Conservation (phyloP, 2,113 vertebrate species). For the Corythornis vintsioides region DNA sequence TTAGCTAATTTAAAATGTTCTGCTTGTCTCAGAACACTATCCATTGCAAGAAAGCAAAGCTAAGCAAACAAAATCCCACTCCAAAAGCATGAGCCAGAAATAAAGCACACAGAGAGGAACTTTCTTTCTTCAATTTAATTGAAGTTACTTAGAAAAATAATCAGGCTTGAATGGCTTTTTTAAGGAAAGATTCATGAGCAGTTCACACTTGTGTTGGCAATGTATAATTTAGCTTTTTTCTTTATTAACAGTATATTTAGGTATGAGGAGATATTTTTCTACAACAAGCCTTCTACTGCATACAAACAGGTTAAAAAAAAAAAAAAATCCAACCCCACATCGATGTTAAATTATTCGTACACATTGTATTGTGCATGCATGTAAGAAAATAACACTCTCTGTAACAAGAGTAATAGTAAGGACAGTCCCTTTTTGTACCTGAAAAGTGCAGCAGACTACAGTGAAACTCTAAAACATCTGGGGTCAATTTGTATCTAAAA, state of each 20-base stretch:
- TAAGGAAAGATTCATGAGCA: conserved; percentile 76
- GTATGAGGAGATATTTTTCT: conserved; percentile 71
- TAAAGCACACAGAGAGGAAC: conserved; percentile 64
- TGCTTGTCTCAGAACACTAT: background rate
- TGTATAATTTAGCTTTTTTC: conserved; percentile 72
- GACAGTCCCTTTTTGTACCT: conserved; percentile 72
- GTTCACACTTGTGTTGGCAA: conserved; percentile 75
- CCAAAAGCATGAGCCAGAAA: conserved; percentile 23
- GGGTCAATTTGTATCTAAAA: conserved; percentile 39
- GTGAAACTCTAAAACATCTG: conserved; percentile 27
- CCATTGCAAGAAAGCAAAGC: background rate
- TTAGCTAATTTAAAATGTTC: background rate
- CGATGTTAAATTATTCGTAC: conserved; percentile 70
- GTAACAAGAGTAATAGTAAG: conserved; percentile 74
- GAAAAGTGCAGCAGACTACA: conserved; percentile 64
- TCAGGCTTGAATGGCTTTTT: conserved; percentile 83
- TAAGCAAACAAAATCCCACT: background rate
- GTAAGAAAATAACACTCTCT: conserved; percentile 75
- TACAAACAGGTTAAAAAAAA: conserved; percentile 75
- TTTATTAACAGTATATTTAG: conserved; percentile 72
- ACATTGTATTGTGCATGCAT: conserved; percentile 74
- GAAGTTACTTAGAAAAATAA: conserved; percentile 87
- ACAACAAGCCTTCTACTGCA: conserved; percentile 75
- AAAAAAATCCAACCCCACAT: conserved; percentile 66
- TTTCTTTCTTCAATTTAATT: conserved; percentile 82